Evolutionary conservation across 2,797 vertebrate species (phyloP).

Genomic region (Esox masquinongy): DNA sequence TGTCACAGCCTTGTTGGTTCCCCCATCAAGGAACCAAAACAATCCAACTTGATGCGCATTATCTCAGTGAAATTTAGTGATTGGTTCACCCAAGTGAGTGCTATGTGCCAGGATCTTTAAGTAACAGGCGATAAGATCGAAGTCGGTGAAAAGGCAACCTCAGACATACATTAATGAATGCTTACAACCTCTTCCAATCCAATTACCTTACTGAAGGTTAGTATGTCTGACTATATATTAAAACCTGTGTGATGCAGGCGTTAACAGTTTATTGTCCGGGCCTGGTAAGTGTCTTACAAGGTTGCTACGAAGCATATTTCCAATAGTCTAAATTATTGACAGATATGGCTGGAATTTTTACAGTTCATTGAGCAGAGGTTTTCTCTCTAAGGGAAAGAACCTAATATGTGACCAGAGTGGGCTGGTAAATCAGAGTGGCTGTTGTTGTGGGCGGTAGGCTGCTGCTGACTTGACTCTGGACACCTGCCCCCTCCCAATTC

Average conservation of each 20-base stretch:
- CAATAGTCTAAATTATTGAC: not conserved
- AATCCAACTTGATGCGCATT: too few species aligned
- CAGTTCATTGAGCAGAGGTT: constrained; percentile 1
- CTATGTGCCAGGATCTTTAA: too few species aligned
- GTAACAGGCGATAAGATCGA: too few species aligned
- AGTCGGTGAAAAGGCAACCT: too few species aligned
- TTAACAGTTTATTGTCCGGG: not conserved
- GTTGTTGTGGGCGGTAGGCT: not conserved
- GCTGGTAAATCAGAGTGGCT: not conserved
- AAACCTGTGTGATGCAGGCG: not conserved
- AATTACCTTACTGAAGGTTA: too few species aligned
- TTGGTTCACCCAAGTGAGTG: too few species aligned
- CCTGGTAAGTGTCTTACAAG: not conserved
- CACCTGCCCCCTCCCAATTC: constrained; percentile 21
- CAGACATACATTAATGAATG: too few species aligned
- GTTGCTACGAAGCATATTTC: not conserved
- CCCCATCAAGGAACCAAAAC: too few species aligned
- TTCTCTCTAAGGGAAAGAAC: not conserved
- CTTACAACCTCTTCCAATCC: too few species aligned
- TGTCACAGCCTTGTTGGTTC: too few species aligned
- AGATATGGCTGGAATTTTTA: not conserved
- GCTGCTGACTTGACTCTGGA: constrained; percentile 4
- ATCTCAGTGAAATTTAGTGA: too few species aligned
- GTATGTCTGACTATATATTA: not conserved
- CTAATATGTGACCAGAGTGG: not conserved